Percentiles rank a stretch among this genome's conserved stretches.
Evolutionary conservation across 2,888 invertebrate species (phyloP).

Genomic region (Plebejus argus): DNA sequence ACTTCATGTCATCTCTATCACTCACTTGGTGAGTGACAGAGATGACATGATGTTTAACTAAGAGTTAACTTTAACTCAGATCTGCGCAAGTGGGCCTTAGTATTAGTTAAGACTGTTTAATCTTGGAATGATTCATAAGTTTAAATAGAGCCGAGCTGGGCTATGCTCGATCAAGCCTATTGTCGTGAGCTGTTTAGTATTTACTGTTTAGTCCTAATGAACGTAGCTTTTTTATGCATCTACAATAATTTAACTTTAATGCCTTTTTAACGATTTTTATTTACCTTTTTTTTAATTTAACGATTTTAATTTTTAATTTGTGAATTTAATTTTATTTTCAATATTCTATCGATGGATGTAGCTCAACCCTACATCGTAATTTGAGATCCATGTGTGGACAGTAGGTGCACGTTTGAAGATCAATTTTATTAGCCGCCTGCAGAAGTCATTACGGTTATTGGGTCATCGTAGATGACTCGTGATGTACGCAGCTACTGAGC

Average conservation of each 20-base stretch:
- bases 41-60: too few species aligned
- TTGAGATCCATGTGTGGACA: constrained; percentile 21
- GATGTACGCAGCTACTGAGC: not conserved
- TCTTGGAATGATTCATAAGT: not conserved
- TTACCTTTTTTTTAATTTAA: too few species aligned
- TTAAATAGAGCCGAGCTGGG: not conserved
- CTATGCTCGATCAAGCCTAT: too few species aligned
- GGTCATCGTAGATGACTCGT: constrained; percentile 23
- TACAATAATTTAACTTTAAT: too few species aligned
- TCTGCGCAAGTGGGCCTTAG: too few species aligned
- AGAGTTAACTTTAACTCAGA: too few species aligned
- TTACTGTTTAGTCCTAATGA: not conserved
- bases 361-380: constrained; percentile 2
- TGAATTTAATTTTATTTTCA: not conserved
- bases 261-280: too few species aligned
- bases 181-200: too few species aligned
- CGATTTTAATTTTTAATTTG: not conserved
- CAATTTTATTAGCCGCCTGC: constrained; percentile 28
- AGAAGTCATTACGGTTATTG: constrained; percentile 29
- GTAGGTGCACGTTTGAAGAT: constrained; percentile 5
- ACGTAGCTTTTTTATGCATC: too few species aligned
- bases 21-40: too few species aligned
- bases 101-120: not conserved
- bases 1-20: too few species aligned
- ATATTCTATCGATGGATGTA: not conserved